phyloP scores from a whole-genome alignment of 2,888 invertebrate species.

The Copidosoma aretas region DNA sequence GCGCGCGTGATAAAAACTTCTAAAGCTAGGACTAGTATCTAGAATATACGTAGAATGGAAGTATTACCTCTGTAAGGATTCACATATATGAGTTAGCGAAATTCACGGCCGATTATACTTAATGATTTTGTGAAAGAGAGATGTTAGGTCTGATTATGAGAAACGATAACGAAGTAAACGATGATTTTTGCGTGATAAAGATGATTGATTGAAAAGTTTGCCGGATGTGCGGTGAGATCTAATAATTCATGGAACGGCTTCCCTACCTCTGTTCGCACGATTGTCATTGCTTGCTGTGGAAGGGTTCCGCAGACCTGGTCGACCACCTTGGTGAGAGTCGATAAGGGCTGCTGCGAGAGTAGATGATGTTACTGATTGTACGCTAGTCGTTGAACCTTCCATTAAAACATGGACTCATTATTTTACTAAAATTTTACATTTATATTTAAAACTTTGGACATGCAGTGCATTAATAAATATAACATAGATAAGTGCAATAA shows the following conservation, averaged over 20 bases:
- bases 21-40: conserved; percentile 40
- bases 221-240: conserved; percentile 12
- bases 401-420: background rate
- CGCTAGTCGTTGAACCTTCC: conserved; percentile 59
- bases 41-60: conserved; percentile 43
- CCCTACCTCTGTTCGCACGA: conserved; percentile 60
- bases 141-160: conserved; percentile 26
- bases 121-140: conserved; percentile 32
- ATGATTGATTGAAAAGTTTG: background rate
- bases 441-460: background rate
- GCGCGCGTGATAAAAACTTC: conserved; percentile 37
- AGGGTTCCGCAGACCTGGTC: conserved; percentile 57
- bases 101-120: conserved; percentile 11
- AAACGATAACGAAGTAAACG: conserved; percentile 31
- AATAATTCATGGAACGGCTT: conserved; percentile 36
- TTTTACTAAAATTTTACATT: background rate
- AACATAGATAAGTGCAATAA: background rate
- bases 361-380: conserved; percentile 63
- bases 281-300: conserved; percentile 57
- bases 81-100: conserved; percentile 27
- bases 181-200: conserved; percentile 16
- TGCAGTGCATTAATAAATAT: background rate
- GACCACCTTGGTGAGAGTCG: conserved; percentile 64
- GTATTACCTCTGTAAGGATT: conserved; percentile 53
- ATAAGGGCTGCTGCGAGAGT: conserved; percentile 68